phyloP scores from a whole-genome alignment of 2,113 vertebrate species.

The Lates calcarifer region DNA sequence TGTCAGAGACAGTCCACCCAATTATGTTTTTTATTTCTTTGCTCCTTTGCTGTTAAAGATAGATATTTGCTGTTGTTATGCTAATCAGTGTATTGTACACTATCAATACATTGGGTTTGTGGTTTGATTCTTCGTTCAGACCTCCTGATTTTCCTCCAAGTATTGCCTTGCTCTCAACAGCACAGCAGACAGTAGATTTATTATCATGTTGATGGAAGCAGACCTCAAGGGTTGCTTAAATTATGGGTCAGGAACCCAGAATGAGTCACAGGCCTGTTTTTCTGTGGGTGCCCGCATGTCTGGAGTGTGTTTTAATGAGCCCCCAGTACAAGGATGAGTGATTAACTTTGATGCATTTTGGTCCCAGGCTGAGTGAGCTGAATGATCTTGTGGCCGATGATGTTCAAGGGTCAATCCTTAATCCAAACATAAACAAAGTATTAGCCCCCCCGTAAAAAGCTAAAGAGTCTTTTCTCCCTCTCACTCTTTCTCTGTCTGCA shows the following conservation, averaged over 20 bases:
- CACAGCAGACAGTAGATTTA: constrained; percentile 54
- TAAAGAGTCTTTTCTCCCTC: neutral
- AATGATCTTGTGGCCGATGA: constrained; percentile 48
- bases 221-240: constrained; percentile 64
- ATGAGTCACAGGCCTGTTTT: constrained; percentile 63
- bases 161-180: constrained; percentile 47
- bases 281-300: constrained; percentile 54
- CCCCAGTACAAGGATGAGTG: constrained; percentile 56
- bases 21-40: constrained; percentile 34
- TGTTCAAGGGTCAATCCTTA: constrained; percentile 60
- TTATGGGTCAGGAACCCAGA: constrained; percentile 69
- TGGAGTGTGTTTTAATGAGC: constrained; percentile 66
- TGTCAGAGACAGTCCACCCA: neutral
- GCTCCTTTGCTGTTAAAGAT: constrained; percentile 14
- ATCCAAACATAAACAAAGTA: constrained; percentile 72
- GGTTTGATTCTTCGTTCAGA: constrained; percentile 10
- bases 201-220: constrained; percentile 67
- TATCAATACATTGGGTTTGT: neutral
- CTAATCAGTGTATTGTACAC: constrained; percentile 14
- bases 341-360: constrained; percentile 68
- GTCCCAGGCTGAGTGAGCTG: constrained; percentile 55
- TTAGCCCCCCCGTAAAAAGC: constrained; percentile 11
- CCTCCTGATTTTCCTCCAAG: neutral
- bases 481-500: neutral
- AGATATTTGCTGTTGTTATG: constrained; percentile 26